phyloP scores from a whole-genome alignment of 2,113 vertebrate genomes.

The Bujurquina vittata region DNA sequence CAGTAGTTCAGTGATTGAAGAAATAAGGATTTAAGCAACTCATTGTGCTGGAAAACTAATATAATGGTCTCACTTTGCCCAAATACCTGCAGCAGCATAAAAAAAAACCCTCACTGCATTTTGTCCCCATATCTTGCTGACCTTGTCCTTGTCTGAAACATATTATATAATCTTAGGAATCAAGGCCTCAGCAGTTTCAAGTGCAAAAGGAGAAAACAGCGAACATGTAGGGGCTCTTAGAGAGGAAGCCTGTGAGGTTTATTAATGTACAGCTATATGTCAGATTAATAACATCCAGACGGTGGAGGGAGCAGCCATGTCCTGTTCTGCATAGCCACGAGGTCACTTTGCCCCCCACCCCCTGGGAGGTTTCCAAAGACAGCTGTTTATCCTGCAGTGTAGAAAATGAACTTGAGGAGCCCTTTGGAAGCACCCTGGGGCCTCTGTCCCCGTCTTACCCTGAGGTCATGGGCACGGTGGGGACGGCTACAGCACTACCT shows the following conservation, averaged over 20 bases:
- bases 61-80: not conserved
- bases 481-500: not conserved
- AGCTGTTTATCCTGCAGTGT: constrained; percentile 48
- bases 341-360: constrained; percentile 57
- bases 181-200: constrained; percentile 44
- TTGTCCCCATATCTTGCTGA: not conserved
- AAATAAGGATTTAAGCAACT: not conserved
- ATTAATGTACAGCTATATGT: constrained; percentile 41
- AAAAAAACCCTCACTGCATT: not conserved
- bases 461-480: constrained; percentile 32
- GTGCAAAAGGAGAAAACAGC: constrained; percentile 39
- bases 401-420: constrained; percentile 65
- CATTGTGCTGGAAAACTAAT: not conserved
- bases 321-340: constrained; percentile 24
- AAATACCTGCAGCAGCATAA: constrained; percentile 31
- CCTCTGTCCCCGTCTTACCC: constrained; percentile 26
- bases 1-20: not conserved
- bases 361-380: constrained; percentile 54
- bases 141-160: constrained; percentile 35
- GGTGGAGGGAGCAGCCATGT: constrained; percentile 28
- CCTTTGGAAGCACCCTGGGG: constrained; percentile 53
- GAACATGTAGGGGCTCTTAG: not conserved
- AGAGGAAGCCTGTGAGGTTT: constrained; percentile 35
- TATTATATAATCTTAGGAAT: constrained; percentile 41
- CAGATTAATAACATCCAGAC: constrained; percentile 41